These are phyloP conservation scores for Hypotaenidia philippensis DNA, from an alignment of 2,797 vertebrate species.

Conservation along the genomic window DNA sequence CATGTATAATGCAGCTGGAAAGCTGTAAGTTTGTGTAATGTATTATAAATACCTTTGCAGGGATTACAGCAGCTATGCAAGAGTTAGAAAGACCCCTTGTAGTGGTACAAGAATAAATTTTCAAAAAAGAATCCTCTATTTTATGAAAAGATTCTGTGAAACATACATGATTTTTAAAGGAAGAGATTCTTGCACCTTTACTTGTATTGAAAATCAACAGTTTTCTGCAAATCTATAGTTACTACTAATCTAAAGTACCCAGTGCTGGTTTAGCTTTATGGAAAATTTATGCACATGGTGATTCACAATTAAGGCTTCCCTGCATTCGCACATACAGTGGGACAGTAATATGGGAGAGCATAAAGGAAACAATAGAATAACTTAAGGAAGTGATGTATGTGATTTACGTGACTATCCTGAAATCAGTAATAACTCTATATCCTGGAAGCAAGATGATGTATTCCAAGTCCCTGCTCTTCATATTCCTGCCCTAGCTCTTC, in stretches of 20 bases:
- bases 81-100: neutral
- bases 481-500: neutral
- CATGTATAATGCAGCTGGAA: constrained; percentile 98
- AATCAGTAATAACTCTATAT: neutral
- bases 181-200: neutral
- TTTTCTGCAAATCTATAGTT: neutral
- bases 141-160: neutral
- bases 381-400: neutral
- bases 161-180: neutral
- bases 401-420: neutral
- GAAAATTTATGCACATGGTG: neutral
- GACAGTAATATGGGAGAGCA: neutral
- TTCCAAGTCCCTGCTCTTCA: neutral
- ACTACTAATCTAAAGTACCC: neutral
- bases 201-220: neutral
- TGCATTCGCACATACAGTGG: neutral
- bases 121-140: neutral
- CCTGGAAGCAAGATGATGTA: neutral
- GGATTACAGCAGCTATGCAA: neutral
- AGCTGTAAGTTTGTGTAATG: constrained; percentile 89
- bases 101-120: neutral
- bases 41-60: neutral
- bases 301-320: neutral
- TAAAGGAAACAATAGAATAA: neutral
- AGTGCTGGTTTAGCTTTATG: neutral